Evolutionary conservation across 2,888 invertebrate species (phyloP), one percentile per base, ranked within the genome.

Genomic region (Hedya salicella): DNA sequence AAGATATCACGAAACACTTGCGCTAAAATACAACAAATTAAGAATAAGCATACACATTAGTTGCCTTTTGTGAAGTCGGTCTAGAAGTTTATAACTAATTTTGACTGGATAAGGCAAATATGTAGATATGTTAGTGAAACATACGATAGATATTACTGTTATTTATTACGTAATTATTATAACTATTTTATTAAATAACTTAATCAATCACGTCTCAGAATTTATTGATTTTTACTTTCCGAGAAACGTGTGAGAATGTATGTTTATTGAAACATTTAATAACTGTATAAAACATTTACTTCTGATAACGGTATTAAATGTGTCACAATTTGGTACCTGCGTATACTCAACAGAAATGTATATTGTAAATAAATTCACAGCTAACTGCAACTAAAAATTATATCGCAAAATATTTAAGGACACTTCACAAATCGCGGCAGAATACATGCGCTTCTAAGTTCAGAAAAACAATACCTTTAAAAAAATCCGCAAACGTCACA

Each of bases 401-500:
- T 25, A 25, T 1, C 25, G 0, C 25, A 0, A 25, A 25, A 25
- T 6, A 4, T 25, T 25, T 25, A 25, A 1, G 5, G 6, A 25
- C 1, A 25, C 6, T 6, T 25, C 6, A 25, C 4, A 25, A 25
- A 25, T 25, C 25, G 25, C 25, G 25, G 25, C 25, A 25, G n/a
- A 1, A 3, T 25, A 25, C 3, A 25, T 6, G 6, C 25, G 25
- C 3, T 8, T 32, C 5, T 32, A 13, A 36, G 6, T 36, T 17
- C 1, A 46, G 46, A 46, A 17, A 39, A 40, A 54, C 39, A 46
- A 19, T 52, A 62, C 62, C 62, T 62, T 57, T 19, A 9, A 16
- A 42, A 56, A 57, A 36, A 50, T 5, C 21, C 32, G 17, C 32
- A 49, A 42, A 57, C 48, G 16, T 14, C 36, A 63, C 49, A 30